Percentiles rank a stretch among this genome's conserved stretches.
These are phyloP conservation scores for Dendrolimus kikuchii DNA, from an alignment of 1,140 invertebrate genomes.

Conservation along the genomic window DNA sequence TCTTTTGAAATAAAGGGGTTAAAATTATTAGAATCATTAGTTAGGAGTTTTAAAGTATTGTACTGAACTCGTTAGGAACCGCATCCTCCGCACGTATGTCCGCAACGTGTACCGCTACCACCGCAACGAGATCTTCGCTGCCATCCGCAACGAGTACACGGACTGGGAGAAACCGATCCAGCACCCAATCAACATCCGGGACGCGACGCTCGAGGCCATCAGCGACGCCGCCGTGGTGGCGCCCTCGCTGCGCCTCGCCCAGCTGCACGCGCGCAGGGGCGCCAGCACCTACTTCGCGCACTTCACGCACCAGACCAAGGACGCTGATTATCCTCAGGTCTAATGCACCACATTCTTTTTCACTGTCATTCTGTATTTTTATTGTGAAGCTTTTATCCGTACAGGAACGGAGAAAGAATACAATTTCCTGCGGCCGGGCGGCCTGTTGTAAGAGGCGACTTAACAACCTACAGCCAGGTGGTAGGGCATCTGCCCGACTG, in stretches of 20 bases:
- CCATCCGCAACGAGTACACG: constrained; percentile 93
- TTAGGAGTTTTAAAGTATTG: too few species aligned
- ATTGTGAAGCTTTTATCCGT: background rate
- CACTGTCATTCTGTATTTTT: background rate
- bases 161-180: constrained; percentile 91
- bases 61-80: too few species aligned
- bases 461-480: too few species aligned
- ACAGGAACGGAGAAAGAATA: too few species aligned
- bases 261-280: constrained; percentile 79
- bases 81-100: constrained; percentile 85
- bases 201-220: constrained; percentile 90
- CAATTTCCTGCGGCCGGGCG: too few species aligned
- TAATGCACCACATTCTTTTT: background rate
- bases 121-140: constrained; percentile 92
- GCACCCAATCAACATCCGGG: constrained; percentile 85
- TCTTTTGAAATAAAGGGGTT: too few species aligned
- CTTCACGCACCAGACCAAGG: constrained; percentile 85
- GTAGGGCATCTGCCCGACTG: too few species aligned
- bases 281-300: constrained; percentile 85
- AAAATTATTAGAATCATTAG: too few species aligned
- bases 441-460: too few species aligned
- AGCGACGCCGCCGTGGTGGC: constrained; percentile 88
- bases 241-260: constrained; percentile 79
- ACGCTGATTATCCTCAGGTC: constrained; percentile 83
- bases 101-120: constrained; percentile 91